Evolutionary conservation across 2,888 invertebrate genomes (phyloP).

Genomic region (Hyposoter dolosus): DNA sequence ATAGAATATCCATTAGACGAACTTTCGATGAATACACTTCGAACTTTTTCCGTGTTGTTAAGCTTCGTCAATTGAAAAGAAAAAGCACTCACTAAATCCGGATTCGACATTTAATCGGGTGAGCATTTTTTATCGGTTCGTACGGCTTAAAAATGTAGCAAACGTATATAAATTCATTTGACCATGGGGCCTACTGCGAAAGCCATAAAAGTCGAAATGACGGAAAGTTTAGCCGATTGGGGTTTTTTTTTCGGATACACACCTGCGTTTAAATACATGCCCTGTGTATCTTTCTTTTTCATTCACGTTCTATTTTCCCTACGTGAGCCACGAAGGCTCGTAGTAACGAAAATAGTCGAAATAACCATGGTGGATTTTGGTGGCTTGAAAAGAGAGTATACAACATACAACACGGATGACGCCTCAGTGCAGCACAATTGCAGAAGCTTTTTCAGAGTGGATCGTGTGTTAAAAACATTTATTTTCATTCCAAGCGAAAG

Average conservation of each 20-base stretch:
- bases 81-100: neutral
- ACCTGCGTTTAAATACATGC: neutral
- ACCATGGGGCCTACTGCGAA: neutral
- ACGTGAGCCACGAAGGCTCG: slow-evolving; percentile 22
- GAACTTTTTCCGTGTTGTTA: neutral
- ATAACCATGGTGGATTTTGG: slow-evolving; percentile 30
- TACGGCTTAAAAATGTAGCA: slow-evolving; percentile 3
- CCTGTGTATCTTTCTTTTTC: slow-evolving; percentile 7
- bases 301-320: slow-evolving; percentile 62
- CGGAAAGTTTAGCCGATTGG: slow-evolving; percentile 20
- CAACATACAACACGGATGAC: slow-evolving; percentile 12
- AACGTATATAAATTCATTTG: slow-evolving; percentile 29
- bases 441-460: slow-evolving; percentile 54
- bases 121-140: neutral
- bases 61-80: slow-evolving; percentile 6
- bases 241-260: slow-evolving; percentile 24
- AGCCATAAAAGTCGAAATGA: slow-evolving; percentile 13
- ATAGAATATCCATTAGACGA: neutral
- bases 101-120: neutral
- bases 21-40: neutral
- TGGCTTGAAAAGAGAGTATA: slow-evolving; percentile 38
- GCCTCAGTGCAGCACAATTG: slow-evolving; percentile 50
- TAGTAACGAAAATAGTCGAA: slow-evolving; percentile 62
- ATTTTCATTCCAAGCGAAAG: slow-evolving; percentile 67
- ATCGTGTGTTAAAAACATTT: slow-evolving; percentile 78